Base-by-base conservation (phyloP, 2,888 invertebrate genomes). In the Brachypalpus laphriformis region DNA sequence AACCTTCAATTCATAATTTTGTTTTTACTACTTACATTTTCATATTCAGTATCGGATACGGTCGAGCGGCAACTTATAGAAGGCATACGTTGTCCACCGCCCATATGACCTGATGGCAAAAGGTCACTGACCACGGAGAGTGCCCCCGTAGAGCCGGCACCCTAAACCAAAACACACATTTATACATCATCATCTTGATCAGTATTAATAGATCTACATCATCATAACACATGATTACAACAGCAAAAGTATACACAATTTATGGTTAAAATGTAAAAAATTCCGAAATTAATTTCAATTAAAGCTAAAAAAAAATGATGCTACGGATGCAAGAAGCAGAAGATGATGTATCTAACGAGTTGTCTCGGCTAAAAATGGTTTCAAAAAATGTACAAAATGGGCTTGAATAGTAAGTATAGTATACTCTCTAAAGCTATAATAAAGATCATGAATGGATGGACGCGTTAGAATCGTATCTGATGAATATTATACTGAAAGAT, bases 41-140 rank as follows among this genome's bases (percentile, higher is more conserved):
- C 95, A 91, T 96, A 96, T 93, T 98, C 98, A 90, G 97, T 98
- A 93, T 98, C 98, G 89, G 98, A 98, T 90, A 98, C 96, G 89
- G 98, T 97, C 89, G 97, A 97, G 91, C 98, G 95, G 93, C 97
- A 96, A 89, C 92, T 92, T 54, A 93, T 93, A 89, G 94, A 93
- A 89, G 96, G 92, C 95, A 92, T 95, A 94, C 89, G 94, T 89
- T 90, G 89, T 61, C 88, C 87, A 75, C 88, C 87, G 87, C 90
- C 91, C 94, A 91, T 88, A 88, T 89, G 90, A 88, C 95, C 91
- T 94, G 94, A 92, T 95, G 95, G 92, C 94, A 96, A 89, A 34
- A 91, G 89, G 89, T 92, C 92, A 88, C 92, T 92, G 89, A 92
- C 91, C 87, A 92, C 92, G 77, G 92, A 92, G 71, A 92, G 89